phyloP scores from a whole-genome alignment of 2,797 vertebrate species.

The Pangasius sanitwongsei region DNA sequence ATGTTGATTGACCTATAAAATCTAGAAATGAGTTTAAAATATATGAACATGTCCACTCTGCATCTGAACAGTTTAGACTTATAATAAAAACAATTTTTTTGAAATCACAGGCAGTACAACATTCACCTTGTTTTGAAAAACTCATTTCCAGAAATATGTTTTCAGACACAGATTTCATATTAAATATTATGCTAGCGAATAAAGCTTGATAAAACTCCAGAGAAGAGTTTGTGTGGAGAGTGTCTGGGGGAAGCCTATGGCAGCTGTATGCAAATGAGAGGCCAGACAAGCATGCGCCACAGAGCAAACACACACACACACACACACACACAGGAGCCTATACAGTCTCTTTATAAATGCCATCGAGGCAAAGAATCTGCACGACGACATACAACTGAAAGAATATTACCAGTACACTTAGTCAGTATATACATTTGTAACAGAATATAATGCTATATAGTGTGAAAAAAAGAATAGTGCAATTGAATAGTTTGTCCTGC shows the following conservation, averaged over 20 bases:
- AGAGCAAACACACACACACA: constrained; percentile 84
- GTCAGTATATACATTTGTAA: background rate
- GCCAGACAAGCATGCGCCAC: constrained; percentile 85
- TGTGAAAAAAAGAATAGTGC: background rate
- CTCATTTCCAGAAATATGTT: background rate
- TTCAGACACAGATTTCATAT: constrained; percentile 55
- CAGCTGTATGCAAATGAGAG: constrained; percentile 97
- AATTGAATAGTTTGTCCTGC: background rate
- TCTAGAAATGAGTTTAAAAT: background rate
- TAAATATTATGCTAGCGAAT: background rate
- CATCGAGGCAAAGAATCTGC: constrained; percentile 72
- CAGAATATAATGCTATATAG: background rate
- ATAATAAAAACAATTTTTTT: background rate
- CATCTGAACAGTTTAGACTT: background rate
- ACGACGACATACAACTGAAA: constrained; percentile 23
- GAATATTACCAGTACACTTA: background rate
- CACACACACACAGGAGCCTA: constrained; percentile 45
- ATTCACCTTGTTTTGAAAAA: background rate
- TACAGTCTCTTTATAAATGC: constrained; percentile 71
- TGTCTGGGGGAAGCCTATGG: constrained; percentile 49
- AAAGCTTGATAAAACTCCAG: constrained; percentile 9
- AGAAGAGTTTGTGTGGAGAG: constrained; percentile 19
- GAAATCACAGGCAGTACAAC: background rate
- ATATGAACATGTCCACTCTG: background rate
- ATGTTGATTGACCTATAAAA: background rate